Conservation (phyloP, 2,797 vertebrate species). For the Amphiprion clarkii region DNA sequence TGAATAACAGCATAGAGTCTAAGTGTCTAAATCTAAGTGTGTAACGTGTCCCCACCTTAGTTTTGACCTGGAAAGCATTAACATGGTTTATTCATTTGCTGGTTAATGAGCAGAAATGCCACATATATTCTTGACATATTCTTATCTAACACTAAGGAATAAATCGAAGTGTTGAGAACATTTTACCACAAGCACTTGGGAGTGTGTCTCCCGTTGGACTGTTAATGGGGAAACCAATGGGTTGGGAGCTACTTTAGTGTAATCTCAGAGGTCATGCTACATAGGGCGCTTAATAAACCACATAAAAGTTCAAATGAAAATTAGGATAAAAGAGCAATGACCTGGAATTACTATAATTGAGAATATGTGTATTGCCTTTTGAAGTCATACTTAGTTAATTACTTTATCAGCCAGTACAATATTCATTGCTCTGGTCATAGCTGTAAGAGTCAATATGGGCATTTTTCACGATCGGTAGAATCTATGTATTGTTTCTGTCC, state of each 20-base stretch:
- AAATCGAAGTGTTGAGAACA: not conserved
- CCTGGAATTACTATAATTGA: too few relatives aligned
- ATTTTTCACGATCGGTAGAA: too few relatives aligned
- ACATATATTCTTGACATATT: not conserved
- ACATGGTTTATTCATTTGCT: constrained; percentile 16
- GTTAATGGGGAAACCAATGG: not conserved
- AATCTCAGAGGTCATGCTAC: too few relatives aligned
- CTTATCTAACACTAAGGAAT: not conserved
- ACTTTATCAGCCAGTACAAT: not conserved
- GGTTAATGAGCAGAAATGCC: not conserved
- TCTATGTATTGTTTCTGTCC: too few relatives aligned
- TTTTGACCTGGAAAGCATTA: constrained; percentile 45
- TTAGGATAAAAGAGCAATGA: too few relatives aligned
- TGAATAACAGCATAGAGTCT: constrained; percentile 7
- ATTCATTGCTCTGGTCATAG: too few relatives aligned
- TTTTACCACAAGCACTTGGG: not conserved
- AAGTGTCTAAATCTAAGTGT: not conserved
- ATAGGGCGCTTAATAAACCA: too few relatives aligned
- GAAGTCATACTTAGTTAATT: too few relatives aligned
- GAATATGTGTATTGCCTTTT: too few relatives aligned
- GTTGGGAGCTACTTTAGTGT: too few relatives aligned
- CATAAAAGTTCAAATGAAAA: too few relatives aligned
- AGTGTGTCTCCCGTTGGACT: not conserved
- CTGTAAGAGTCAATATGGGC: too few relatives aligned
- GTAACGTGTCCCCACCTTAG: not conserved